Percentiles rank a stretch among this genome's conserved stretches.
phyloP scores from a whole-genome alignment of 2,797 vertebrate genomes.

The Avahi laniger region DNA sequence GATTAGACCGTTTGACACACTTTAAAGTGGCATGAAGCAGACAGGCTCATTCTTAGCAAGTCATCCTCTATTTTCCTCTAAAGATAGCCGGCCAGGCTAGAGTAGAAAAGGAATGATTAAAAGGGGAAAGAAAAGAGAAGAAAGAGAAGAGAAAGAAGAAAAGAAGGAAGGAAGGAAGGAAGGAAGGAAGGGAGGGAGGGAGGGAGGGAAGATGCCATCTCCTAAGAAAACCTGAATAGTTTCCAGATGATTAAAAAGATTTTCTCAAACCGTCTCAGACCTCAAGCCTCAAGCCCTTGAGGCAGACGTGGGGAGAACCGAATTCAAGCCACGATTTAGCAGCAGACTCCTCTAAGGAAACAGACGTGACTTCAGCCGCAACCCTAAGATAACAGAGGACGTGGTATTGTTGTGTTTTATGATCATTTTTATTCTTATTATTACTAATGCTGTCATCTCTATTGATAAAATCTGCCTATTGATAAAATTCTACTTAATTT shows the following conservation, averaged over 20 bases:
- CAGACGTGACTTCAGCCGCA: not conserved
- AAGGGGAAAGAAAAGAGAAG: not conserved
- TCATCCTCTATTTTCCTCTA: not conserved
- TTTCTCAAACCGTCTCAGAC: not conserved
- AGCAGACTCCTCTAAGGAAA: not conserved
- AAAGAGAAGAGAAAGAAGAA: no score
- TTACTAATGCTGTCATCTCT: conserved; percentile 16
- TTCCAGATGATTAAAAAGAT: conserved; percentile 3
- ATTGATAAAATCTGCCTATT: conserved; percentile 25
- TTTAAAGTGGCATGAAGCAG: not conserved
- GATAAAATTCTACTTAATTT: not conserved
- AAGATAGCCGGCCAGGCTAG: not conserved
- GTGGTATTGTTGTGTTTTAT: not conserved
- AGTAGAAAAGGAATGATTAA: not conserved
- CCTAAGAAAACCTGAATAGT: not conserved
- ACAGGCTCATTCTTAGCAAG: not conserved
- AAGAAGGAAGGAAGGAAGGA: no score
- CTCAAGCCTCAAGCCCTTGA: not conserved
- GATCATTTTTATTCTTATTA: not conserved
- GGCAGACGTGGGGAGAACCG: not conserved
- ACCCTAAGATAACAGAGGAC: not conserved
- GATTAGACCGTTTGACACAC: not conserved
- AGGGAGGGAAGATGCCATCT: not conserved
- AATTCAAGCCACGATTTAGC: not conserved
- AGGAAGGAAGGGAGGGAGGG: no score